Evolutionary conservation across 2,797 vertebrate genomes (phyloP).

Genomic region (Carapus acus): DNA sequence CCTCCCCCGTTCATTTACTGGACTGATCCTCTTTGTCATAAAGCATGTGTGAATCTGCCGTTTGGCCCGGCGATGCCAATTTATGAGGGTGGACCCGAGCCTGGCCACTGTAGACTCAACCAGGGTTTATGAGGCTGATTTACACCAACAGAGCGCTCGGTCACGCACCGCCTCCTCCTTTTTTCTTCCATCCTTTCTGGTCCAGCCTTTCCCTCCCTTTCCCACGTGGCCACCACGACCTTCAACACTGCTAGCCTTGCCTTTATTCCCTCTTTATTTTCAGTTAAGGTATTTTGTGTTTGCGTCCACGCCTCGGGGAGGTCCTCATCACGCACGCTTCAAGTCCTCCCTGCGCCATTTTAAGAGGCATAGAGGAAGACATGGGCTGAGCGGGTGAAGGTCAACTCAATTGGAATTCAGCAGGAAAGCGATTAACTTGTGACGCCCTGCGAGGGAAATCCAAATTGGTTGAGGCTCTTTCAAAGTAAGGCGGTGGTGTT

Average conservation of each 20-base stretch:
- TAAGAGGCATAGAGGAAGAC: constrained; percentile 31
- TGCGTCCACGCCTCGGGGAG: constrained; percentile 23
- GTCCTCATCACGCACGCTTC: constrained; percentile 40
- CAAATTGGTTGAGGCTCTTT: constrained; percentile 56
- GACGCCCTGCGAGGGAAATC: constrained; percentile 38
- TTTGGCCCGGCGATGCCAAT: constrained; percentile 50
- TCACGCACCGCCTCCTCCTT: background rate
- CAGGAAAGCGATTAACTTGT: constrained; percentile 56
- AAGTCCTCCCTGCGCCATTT: constrained; percentile 35
- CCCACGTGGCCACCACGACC: constrained; percentile 29
- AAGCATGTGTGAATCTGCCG: constrained; percentile 60
- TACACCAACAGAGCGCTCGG: constrained; percentile 36
- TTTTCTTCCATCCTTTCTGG: background rate
- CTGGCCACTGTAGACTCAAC: constrained; percentile 46
- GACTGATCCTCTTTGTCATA: constrained; percentile 65
- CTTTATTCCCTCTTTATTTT: background rate
- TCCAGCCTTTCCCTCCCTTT: background rate
- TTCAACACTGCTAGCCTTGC: constrained; percentile 34
- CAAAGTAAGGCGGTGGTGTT: constrained; percentile 57
- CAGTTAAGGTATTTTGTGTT: constrained; percentile 47
- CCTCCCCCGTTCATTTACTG: constrained; percentile 54
- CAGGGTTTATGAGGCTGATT: constrained; percentile 60
- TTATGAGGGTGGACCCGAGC: constrained; percentile 47
- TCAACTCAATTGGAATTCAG: constrained; percentile 60
- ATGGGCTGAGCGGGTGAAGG: constrained; percentile 37